These are phyloP conservation scores for Urocitellus parryii DNA, from an alignment of 2,113 vertebrate species.

Conservation along the genomic window DNA sequence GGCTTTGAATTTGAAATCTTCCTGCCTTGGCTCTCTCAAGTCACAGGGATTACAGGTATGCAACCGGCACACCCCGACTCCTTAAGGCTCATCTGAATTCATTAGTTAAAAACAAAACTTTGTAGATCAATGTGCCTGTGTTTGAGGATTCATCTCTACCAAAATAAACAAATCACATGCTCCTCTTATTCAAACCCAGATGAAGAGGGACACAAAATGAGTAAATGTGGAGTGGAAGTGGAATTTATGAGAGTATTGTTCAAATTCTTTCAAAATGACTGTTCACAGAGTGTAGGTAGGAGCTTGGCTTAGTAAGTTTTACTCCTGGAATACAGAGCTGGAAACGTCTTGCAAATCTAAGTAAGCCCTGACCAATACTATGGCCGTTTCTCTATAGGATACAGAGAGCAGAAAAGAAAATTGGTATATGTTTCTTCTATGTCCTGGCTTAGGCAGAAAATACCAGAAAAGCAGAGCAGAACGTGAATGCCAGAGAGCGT, in stretches of 20 bases:
- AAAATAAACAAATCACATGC: background rate
- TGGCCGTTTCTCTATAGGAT: background rate
- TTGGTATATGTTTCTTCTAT: background rate
- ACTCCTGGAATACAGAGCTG: background rate
- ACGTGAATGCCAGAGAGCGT: background rate
- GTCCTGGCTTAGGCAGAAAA: background rate
- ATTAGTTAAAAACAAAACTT: background rate
- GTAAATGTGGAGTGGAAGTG: background rate
- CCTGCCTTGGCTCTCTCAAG: too few relatives aligned
- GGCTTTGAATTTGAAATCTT: too few relatives aligned
- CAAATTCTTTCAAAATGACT: background rate
- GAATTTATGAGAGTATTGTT: background rate
- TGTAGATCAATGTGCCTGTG: background rate
- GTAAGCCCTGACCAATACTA: background rate
- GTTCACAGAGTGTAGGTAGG: background rate
- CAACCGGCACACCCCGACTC: too few relatives aligned
- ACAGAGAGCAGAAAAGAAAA: background rate
- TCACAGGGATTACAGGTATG: too few relatives aligned
- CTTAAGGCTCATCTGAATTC: background rate
- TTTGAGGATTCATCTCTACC: background rate
- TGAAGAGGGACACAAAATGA: background rate
- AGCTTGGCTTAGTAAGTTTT: background rate
- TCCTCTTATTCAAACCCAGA: background rate
- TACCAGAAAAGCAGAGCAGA: background rate
- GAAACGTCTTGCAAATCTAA: background rate